Base-by-base conservation (phyloP, 2,113 vertebrate genomes). In the Crotalus tigris region DNA sequence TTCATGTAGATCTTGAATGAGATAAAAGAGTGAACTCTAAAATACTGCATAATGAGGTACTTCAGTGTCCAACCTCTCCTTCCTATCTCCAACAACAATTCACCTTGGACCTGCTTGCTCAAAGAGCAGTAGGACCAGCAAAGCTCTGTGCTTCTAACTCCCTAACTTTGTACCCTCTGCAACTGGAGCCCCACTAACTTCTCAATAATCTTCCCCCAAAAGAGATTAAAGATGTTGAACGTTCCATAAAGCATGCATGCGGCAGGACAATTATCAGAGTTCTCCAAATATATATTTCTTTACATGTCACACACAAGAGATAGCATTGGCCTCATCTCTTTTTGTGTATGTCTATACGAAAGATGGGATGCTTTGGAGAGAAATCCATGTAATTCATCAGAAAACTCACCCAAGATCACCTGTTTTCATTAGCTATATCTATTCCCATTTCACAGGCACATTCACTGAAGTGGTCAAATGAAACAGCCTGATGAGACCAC, bases 391-490 rank as follows among this genome's bases (percentile, higher is more conserved):
- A 92, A 53, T 53, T 12, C 86, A 61, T 53, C 17, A 81, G 46
- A 88, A 64, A 24, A 39, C 39, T 24, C 51, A 51, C 29, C 8
- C 11, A 91, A 75, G 23, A 53, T 9, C 11, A 8, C 49, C 19
- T 13, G 29, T 58, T n/a, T 46, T 55, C n/a, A 88, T 88, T 44
- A 91, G 8, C 33, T 64, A 51, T 58, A 51, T 61, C 26, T 88
- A 92, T 61, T 15, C 93, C 33, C 0, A 86, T 95, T 94, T 91
- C 92, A 91, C 64, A 0, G 0, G 33, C 51, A 92, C 93, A 95
- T n/a, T n/a, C 92, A 86, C 93, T 94, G 91, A 90, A 9, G 92
- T n/a, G 26, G 86, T 86, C 58, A 94, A 85, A 89, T 61, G 53
- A 91, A 89, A 55, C 39, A 21, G 91, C 55, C 92, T 87, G n/a